These are phyloP conservation scores for Philereme vetulata DNA, from an alignment of 2,888 invertebrate species.

Conservation along the genomic window DNA sequence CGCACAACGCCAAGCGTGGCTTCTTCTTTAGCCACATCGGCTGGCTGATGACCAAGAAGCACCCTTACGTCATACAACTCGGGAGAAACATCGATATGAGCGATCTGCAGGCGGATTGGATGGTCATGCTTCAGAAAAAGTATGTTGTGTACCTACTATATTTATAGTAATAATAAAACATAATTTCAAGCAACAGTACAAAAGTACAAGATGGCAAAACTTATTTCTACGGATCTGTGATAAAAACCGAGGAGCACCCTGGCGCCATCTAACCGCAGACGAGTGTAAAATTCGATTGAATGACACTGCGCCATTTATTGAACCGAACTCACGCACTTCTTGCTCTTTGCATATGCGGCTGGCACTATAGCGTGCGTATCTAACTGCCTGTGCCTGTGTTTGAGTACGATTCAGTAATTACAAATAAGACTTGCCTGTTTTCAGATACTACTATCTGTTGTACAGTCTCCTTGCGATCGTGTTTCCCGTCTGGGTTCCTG, in stretches of 20 bases:
- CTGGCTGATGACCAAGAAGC: conserved; percentile 92
- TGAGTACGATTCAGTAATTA: too few species aligned
- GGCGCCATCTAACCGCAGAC: too few species aligned
- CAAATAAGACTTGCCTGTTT: conserved; percentile 38
- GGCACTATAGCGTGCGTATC: too few species aligned
- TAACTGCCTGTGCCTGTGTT: too few species aligned
- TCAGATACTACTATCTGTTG: conserved; percentile 86
- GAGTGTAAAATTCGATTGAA: too few species aligned
- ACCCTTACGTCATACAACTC: conserved; percentile 88
- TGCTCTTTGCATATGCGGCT: too few species aligned
- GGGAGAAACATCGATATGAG: conserved; percentile 88
- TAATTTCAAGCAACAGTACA: background rate
- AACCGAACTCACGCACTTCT: too few species aligned
- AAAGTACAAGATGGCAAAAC: background rate
- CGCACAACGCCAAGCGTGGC: conserved; percentile 91
- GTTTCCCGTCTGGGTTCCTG: conserved; percentile 86
- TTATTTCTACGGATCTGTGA: too few species aligned
- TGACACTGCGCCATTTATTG: too few species aligned
- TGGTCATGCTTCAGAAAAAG: conserved; percentile 89
- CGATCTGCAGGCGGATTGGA: conserved; percentile 88
- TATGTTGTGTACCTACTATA: background rate
- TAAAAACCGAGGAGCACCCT: too few species aligned
- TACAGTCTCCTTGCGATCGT: conserved; percentile 84
- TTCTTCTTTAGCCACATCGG: conserved; percentile 96
- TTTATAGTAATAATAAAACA: too few species aligned